Conservation (phyloP, 2,797 vertebrate genomes). For the Paratrypauchen microcephalus region DNA sequence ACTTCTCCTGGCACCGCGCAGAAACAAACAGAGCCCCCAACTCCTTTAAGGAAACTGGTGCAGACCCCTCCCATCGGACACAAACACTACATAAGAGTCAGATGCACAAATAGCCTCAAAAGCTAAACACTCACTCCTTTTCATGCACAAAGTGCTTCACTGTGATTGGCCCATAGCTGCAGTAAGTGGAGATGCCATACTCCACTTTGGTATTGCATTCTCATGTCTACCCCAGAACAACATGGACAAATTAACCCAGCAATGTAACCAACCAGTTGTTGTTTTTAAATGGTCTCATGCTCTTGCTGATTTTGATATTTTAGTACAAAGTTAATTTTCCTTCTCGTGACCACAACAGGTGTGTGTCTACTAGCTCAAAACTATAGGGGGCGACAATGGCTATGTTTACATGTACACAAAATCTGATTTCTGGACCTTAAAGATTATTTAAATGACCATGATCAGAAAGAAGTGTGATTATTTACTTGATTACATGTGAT, state of each 20-base stretch:
- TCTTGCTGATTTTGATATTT: too few relatives aligned
- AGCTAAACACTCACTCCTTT: conserved; percentile 68
- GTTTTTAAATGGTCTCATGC: not conserved
- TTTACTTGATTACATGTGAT: too few relatives aligned
- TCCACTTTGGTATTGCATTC: not conserved
- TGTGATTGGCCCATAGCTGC: not conserved
- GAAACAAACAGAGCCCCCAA: conserved; percentile 76
- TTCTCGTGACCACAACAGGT: not conserved
- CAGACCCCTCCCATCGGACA: conserved; percentile 74
- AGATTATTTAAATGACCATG: too few relatives aligned
- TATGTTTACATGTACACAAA: too few relatives aligned
- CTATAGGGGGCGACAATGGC: too few relatives aligned
- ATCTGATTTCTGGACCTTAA: too few relatives aligned
- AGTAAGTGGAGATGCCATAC: not conserved
- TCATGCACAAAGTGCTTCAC: conserved; percentile 60
- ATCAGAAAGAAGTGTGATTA: too few relatives aligned
- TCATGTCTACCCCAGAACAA: not conserved
- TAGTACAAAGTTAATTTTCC: not conserved
- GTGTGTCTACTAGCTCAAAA: not conserved
- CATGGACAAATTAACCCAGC: not conserved
- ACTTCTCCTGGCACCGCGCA: conserved; percentile 74
- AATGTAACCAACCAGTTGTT: not conserved
- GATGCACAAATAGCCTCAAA: conserved; percentile 72
- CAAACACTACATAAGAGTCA: conserved; percentile 72
- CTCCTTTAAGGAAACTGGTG: conserved; percentile 76